Conservation (phyloP, 2,797 vertebrate genomes). For the Melanotaenia nigrans region DNA sequence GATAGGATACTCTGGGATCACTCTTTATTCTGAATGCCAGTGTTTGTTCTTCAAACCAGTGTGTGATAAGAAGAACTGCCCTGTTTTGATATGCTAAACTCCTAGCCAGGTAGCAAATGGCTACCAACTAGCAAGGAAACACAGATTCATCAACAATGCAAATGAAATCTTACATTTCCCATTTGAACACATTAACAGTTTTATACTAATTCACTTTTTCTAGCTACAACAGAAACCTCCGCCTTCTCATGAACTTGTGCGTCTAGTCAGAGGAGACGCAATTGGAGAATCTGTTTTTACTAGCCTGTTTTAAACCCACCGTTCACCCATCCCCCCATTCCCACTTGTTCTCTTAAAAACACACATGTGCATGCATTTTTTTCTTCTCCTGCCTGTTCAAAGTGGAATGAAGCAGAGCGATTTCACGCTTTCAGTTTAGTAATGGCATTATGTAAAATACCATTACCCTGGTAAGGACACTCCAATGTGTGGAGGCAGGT, state of each 20-base stretch:
- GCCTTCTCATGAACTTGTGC: conserved; percentile 29
- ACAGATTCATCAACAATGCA: neutral
- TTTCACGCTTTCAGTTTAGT: conserved; percentile 83
- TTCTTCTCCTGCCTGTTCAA: conserved; percentile 36
- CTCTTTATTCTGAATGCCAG: conserved; percentile 52
- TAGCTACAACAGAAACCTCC: neutral
- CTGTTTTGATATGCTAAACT: conserved; percentile 34
- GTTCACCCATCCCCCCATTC: conserved; percentile 20
- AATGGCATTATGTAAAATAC: conserved; percentile 83
- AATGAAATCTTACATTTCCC: neutral
- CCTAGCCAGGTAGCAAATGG: neutral
- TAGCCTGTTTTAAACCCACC: conserved; percentile 26
- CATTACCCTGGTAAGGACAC: conserved; percentile 81
- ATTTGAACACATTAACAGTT: neutral
- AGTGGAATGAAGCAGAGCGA: conserved; percentile 71
- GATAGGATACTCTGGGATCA: conserved; percentile 66
- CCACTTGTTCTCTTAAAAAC: conserved; percentile 22
- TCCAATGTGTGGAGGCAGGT: conserved; percentile 72
- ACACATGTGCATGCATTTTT: neutral
- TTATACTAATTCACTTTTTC: neutral
- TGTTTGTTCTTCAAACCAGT: conserved; percentile 38
- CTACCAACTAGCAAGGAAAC: neutral
- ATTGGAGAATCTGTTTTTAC: conserved; percentile 45
- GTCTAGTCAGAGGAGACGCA: conserved; percentile 30
- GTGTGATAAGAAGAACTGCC: conserved; percentile 36